A percentile compares a stretch with the other conserved stretches of the same genome.
Evolutionary conservation across 2,888 invertebrate genomes (phyloP).

Genomic region (Macrosoma leucophasiata): DNA sequence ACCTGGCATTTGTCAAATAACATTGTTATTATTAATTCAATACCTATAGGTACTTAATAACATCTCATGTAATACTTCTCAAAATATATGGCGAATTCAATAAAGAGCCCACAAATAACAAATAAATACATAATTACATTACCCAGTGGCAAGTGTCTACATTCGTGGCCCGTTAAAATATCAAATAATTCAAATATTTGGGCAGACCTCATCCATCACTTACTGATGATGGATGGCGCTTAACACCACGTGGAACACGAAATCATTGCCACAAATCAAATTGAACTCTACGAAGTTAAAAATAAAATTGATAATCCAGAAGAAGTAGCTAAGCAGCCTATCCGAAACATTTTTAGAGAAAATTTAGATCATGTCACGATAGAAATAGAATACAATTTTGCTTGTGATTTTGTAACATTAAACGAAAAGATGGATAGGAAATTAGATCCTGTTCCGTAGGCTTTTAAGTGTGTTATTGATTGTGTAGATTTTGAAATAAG

Average conservation of each 20-base stretch:
- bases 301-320: not conserved
- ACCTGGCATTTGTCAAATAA: too few relatives aligned
- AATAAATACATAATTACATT: conserved; percentile 29
- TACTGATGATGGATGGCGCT: conserved; percentile 65
- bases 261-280: conserved; percentile 30
- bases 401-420: conserved; percentile 12
- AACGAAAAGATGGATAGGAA: not conserved
- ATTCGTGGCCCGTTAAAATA: conserved; percentile 38
- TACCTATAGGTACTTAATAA: too few relatives aligned
- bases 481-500: conserved; percentile 8
- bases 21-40: too few relatives aligned
- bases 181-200: conserved; percentile 72
- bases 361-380: conserved; percentile 8
- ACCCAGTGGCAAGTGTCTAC: conserved; percentile 35
- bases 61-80: too few relatives aligned
- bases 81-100: too few relatives aligned
- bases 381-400: conserved; percentile 17
- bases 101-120: too few relatives aligned
- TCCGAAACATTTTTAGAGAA: conserved; percentile 1
- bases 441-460: not conserved
- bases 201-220: conserved; percentile 69
- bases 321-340: conserved; percentile 12
- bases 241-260: conserved; percentile 29
- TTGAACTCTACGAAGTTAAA: not conserved
- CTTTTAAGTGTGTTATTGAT: conserved; percentile 27